Percentiles rank a stretch among this genome's conserved stretches.
These are phyloP conservation scores for Rhipidura dahli DNA, from an alignment of 2,113 vertebrate species.

Conservation along the genomic window DNA sequence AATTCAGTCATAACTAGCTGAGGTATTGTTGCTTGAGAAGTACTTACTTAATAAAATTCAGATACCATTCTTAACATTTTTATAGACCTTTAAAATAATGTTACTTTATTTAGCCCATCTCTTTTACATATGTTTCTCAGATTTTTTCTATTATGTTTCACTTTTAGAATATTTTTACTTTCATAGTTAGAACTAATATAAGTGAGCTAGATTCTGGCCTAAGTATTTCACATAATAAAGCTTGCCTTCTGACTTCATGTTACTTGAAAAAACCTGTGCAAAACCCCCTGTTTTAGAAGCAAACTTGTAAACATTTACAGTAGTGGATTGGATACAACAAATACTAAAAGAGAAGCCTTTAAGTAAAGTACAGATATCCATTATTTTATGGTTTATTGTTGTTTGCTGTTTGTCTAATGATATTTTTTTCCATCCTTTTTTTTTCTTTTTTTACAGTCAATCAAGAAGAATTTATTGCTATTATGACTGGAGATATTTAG, in stretches of 20 bases:
- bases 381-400: neutral
- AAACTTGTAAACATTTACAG: neutral
- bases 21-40: neutral
- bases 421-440: neutral
- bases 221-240: neutral
- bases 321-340: neutral
- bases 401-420: constrained; percentile 4
- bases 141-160: neutral
- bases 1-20: neutral
- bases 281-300: neutral
- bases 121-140: neutral
- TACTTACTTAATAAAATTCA: neutral
- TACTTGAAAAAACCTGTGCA: neutral
- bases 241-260: neutral
- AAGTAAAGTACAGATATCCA: neutral
- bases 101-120: neutral
- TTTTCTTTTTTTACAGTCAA: constrained; percentile 80
- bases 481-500: constrained; percentile 94
- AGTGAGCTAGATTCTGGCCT: neutral
- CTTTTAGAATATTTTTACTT: neutral
- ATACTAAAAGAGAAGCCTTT: neutral
- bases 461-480: constrained; percentile 94
- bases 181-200: neutral
- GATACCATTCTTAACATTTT: neutral
- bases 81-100: neutral